Percentiles rank a stretch among this genome's conserved stretches.
phyloP scores from a whole-genome alignment of 2,113 vertebrate genomes.

The Scomber colias region DNA sequence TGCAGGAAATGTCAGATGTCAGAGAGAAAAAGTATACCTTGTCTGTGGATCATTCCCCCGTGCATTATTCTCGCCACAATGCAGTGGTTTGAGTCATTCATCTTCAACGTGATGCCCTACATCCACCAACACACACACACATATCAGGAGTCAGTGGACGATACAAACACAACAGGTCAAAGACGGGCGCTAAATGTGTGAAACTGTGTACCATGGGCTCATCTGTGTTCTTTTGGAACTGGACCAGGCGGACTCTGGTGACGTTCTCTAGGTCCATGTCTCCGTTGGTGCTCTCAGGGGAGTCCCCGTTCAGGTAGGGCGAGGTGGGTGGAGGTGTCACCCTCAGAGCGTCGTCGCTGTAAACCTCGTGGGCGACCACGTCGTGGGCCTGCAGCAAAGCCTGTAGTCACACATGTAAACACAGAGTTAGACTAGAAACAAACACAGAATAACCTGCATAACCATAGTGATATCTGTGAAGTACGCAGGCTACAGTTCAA shows the following conservation, averaged over 20 bases:
- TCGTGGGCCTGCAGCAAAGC: slow-evolving; percentile 99
- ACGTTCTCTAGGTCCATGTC: slow-evolving; percentile 99
- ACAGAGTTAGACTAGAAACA: not conserved
- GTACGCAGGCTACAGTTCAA: no score
- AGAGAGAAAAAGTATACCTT: slow-evolving; percentile 85
- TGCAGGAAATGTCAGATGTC: no score
- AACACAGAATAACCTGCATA: no score
- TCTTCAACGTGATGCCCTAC: slow-evolving; percentile 98
- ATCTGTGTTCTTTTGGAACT: slow-evolving; percentile 99
- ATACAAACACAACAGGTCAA: not conserved
- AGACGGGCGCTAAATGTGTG: not conserved
- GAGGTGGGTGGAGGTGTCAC: slow-evolving; percentile 98
- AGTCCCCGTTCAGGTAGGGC: slow-evolving; percentile 98
- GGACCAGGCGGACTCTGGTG: slow-evolving; percentile 96
- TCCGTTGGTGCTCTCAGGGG: slow-evolving; percentile 96
- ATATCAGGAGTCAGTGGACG: not conserved
- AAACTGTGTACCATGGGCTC: slow-evolving; percentile 91
- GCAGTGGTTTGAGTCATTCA: slow-evolving; percentile 98
- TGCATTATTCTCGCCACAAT: slow-evolving; percentile 99
- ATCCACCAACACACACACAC: slow-evolving; percentile 13
- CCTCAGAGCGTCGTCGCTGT: slow-evolving; percentile 97
- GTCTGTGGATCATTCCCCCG: slow-evolving; percentile 98
- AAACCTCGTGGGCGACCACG: slow-evolving; percentile 99
- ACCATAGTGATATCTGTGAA: no score
- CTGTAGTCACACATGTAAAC: slow-evolving; percentile 70